Conservation (phyloP, 1,140 invertebrate genomes). For the Physella acuta region DNA sequence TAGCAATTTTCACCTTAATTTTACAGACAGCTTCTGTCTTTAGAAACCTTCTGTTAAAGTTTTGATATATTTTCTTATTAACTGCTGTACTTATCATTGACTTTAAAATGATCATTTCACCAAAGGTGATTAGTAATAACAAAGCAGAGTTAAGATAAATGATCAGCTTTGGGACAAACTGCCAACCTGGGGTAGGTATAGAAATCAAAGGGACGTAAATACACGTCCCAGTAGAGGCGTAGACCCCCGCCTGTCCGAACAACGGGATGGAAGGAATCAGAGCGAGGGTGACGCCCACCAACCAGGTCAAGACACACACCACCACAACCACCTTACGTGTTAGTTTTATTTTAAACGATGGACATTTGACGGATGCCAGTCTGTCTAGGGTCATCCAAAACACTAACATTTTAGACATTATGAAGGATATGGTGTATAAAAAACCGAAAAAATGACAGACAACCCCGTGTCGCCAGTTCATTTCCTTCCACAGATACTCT, state of each 20-base stretch:
- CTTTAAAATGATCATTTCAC: too few relatives aligned
- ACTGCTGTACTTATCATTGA: too few relatives aligned
- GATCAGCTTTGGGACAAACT: too few relatives aligned
- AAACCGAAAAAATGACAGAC: slow-evolving; percentile 40
- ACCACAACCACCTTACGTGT: not conserved
- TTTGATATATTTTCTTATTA: too few relatives aligned
- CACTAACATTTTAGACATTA: slow-evolving; percentile 42
- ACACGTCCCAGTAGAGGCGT: slow-evolving; percentile 23
- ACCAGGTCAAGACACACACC: slow-evolving; percentile 10
- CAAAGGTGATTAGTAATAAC: too few relatives aligned
- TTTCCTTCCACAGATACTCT: slow-evolving; percentile 36
- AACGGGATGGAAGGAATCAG: slow-evolving; percentile 24
- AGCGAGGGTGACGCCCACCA: slow-evolving; percentile 4
- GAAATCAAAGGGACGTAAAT: slow-evolving; percentile 1
- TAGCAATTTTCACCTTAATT: too few relatives aligned
- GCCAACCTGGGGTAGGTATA: not conserved
- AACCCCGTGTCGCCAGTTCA: slow-evolving; percentile 32
- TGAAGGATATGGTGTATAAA: slow-evolving; percentile 36
- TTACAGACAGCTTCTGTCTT: too few relatives aligned
- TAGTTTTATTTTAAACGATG: slow-evolving; percentile 13
- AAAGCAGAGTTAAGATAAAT: too few relatives aligned
- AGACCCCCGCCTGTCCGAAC: slow-evolving; percentile 14
- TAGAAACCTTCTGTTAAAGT: too few relatives aligned
- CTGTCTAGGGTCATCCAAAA: slow-evolving; percentile 38
- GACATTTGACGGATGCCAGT: slow-evolving; percentile 33